Conservation (phyloP, 2,888 invertebrate genomes). For the Cecidostiba fungosa region DNA sequence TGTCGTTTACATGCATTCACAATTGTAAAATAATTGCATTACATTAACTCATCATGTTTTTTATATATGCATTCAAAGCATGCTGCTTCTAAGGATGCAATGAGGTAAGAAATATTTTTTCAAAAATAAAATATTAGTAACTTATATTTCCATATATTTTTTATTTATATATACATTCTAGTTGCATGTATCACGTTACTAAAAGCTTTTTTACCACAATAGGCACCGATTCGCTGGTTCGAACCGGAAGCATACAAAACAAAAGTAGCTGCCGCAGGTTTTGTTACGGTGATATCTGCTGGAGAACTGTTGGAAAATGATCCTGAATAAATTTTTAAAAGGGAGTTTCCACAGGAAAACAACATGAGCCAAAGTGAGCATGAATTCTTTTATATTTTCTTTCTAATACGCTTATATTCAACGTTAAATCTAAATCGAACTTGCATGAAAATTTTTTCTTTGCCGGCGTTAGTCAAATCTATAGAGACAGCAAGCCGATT, state of each 20-base stretch:
- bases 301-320: constrained; percentile 75
- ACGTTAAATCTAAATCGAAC: not conserved
- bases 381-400: not conserved
- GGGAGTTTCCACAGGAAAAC: constrained; percentile 20
- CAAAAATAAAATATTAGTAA: not conserved
- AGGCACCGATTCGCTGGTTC: constrained; percentile 80
- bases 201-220: constrained; percentile 57
- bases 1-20: constrained; percentile 27
- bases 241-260: constrained; percentile 79
- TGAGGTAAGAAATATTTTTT: constrained; percentile 65
- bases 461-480: no score
- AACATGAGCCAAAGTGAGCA: constrained; percentile 49
- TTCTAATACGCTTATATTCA: not conserved
- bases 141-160: constrained; percentile 9
- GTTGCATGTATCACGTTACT: not conserved
- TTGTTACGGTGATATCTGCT: constrained; percentile 75
- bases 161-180: not conserved
- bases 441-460: no score
- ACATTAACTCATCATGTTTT: constrained; percentile 41
- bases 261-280: constrained; percentile 77
- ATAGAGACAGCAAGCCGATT: no score
- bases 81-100: constrained; percentile 69
- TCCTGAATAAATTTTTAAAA: constrained; percentile 70
- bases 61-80: constrained; percentile 62
- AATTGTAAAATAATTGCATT: constrained; percentile 15